These are phyloP conservation scores for Marcusenius ussheri DNA, from an alignment of 2,113 vertebrate species.

Conservation along the genomic window DNA sequence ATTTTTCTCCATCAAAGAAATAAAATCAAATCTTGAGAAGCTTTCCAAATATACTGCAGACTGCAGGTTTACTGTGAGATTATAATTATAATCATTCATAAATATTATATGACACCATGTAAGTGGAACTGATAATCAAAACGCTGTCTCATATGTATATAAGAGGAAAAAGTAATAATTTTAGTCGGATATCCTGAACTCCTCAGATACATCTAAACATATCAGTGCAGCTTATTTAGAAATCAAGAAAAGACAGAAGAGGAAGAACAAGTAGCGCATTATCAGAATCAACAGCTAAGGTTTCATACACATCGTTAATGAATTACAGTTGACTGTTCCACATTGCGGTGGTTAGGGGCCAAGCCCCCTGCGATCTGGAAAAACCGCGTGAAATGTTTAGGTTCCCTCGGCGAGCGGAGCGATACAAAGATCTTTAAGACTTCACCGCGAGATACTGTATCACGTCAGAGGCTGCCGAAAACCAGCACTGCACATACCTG, in stretches of 20 bases:
- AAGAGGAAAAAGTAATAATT: conserved; percentile 35
- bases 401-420: not conserved
- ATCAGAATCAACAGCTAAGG: conserved; percentile 4
- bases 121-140: conserved; percentile 47
- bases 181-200: conserved; percentile 51
- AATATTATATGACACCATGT: conserved; percentile 48
- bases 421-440: not conserved
- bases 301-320: not conserved
- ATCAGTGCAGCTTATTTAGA: conserved; percentile 36
- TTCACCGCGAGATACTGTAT: not conserved
- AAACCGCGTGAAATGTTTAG: not conserved
- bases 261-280: conserved; percentile 7
- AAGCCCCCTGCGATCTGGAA: not conserved
- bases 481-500: not conserved
- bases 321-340: not conserved
- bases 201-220: conserved; percentile 40
- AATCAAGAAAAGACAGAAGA: conserved; percentile 13
- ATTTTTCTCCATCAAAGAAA: conserved; percentile 26
- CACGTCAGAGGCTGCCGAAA: not conserved
- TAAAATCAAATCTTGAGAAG: conserved; percentile 31
- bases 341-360: not conserved
- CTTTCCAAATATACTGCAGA: conserved; percentile 30
- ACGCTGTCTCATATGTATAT: conserved; percentile 49
- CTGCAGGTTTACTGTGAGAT: conserved; percentile 39
- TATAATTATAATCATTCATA: conserved; percentile 51